phyloP scores from a whole-genome alignment of 2,797 vertebrate genomes.

The Triplophysa bombifrons region DNA sequence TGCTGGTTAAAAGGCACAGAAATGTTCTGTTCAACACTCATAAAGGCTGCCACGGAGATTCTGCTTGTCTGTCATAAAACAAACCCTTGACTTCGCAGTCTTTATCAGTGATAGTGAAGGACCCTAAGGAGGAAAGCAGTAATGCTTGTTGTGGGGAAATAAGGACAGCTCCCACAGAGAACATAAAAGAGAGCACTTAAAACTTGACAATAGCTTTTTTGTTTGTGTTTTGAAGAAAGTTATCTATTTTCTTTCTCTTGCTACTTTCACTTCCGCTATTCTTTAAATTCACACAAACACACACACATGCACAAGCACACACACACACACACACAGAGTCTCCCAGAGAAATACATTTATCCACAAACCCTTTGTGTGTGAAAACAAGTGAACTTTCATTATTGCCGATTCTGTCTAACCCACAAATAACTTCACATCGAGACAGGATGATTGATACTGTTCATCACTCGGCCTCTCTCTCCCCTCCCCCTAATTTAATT shows the following conservation, averaged over 20 bases:
- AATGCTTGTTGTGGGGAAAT: conserved; percentile 47
- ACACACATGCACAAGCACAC: no score
- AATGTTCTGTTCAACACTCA: conserved; percentile 55
- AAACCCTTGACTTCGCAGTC: conserved; percentile 61
- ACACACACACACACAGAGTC: conserved; percentile 27
- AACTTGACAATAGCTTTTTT: conserved; percentile 52
- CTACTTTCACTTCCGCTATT: neutral
- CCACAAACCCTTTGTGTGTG: conserved; percentile 73
- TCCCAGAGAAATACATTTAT: conserved; percentile 70
- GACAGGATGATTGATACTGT: conserved; percentile 88
- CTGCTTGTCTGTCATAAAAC: conserved; percentile 68
- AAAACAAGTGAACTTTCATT: conserved; percentile 84
- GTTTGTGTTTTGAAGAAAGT: conserved; percentile 27
- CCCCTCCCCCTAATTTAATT: conserved; percentile 80
- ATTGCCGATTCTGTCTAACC: conserved; percentile 80
- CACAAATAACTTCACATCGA: conserved; percentile 82
- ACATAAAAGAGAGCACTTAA: conserved; percentile 54
- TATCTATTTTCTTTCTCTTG: conserved; percentile 14
- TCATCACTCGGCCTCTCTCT: conserved; percentile 79
- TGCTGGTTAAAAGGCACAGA: conserved; percentile 22
- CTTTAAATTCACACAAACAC: neutral
- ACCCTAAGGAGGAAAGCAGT: conserved; percentile 58
- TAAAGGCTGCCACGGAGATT: conserved; percentile 55
- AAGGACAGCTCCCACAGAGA: conserved; percentile 57
- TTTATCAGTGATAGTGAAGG: conserved; percentile 52